Evolutionary conservation across 2,888 invertebrate genomes (phyloP), one percentile per base, ranked within the genome.

Genomic region (Andricus quercusramuli): DNA sequence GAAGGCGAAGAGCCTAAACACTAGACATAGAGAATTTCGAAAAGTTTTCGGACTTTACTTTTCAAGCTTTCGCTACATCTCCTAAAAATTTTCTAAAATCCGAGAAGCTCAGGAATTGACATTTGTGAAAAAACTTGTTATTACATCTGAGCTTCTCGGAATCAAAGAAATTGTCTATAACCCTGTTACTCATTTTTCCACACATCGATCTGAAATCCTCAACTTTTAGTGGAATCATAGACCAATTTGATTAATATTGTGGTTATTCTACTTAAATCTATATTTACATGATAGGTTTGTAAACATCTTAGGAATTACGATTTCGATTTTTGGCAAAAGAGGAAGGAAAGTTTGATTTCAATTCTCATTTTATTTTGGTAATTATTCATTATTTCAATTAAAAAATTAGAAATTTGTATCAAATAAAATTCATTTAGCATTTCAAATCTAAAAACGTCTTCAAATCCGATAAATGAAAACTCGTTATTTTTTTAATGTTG

Each of bases 151-250:
- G 56, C 56, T 56, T 56, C n/a, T 59, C 56, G 37, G 15, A 74
- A 15, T 20, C 4, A n/a, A 4, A 56, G n/a, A 74, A 56, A 74
- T 74, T n/a, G 11, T 22, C 74, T 74, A 74, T 32, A 74, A 74
- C 74, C 74, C 74, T 74, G 74, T 64, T 15, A 17, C 64, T 74
- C 32, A 74, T 59, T 74, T 70, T 74, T 56, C 74, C n/a, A 51
- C 32, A 67, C 67, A 67, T 67, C n/a, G n/a, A 67, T 67, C 22
- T 67, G 15, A 41, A 67, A 37, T n/a, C 11, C 37, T n/a, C 11
- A 66, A 41, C 5, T n/a, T 32, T 32, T 74, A 17, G 56, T 74
- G 32, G 32, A 37, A 74, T 37, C 74, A 37, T 67, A 67, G 37
- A n/a, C 4, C 13, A 67, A 41, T 59, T 56, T 20, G 5, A 51